Evolutionary conservation across 2,888 invertebrate genomes (phyloP).

Genomic region (Watsonalla cultraria): DNA sequence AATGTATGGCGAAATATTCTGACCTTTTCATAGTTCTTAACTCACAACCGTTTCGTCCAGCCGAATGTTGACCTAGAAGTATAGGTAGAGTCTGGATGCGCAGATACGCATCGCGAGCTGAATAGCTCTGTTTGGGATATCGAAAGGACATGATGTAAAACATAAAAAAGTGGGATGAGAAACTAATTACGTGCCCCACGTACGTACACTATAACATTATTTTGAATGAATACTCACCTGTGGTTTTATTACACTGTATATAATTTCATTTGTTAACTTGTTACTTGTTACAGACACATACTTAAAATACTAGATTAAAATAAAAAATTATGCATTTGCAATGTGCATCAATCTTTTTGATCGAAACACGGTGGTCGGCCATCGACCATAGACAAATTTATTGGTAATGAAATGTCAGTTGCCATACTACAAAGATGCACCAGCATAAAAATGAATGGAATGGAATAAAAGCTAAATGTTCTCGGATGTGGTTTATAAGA

Average conservation of each 20-base stretch:
- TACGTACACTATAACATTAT: slow-evolving; percentile 25
- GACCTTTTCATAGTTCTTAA: slow-evolving; percentile 47
- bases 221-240: slow-evolving; percentile 38
- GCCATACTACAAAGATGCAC: neutral
- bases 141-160: slow-evolving; percentile 53
- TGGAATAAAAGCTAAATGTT: no score
- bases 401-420: neutral
- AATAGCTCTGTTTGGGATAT: slow-evolving; percentile 49
- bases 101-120: slow-evolving; percentile 49
- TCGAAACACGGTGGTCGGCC: slow-evolving; percentile 59
- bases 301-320: slow-evolving; percentile 29
- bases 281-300: slow-evolving; percentile 40
- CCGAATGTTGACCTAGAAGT: slow-evolving; percentile 32
- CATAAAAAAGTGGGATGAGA: slow-evolving; percentile 59
- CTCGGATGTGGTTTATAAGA: no score
- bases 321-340: slow-evolving; percentile 44
- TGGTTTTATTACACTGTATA: slow-evolving; percentile 22
- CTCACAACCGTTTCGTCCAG: slow-evolving; percentile 20
- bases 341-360: slow-evolving; percentile 50
- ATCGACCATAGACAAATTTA: slow-evolving; percentile 38
- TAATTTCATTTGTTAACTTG: slow-evolving; percentile 36
- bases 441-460: neutral
- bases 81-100: slow-evolving; percentile 41
- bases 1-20: slow-evolving; percentile 47
- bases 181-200: slow-evolving; percentile 58